Percentiles rank a stretch among this genome's conserved stretches.
phyloP scores from a whole-genome alignment of 2,888 invertebrate genomes.

The Erynnis tages region DNA sequence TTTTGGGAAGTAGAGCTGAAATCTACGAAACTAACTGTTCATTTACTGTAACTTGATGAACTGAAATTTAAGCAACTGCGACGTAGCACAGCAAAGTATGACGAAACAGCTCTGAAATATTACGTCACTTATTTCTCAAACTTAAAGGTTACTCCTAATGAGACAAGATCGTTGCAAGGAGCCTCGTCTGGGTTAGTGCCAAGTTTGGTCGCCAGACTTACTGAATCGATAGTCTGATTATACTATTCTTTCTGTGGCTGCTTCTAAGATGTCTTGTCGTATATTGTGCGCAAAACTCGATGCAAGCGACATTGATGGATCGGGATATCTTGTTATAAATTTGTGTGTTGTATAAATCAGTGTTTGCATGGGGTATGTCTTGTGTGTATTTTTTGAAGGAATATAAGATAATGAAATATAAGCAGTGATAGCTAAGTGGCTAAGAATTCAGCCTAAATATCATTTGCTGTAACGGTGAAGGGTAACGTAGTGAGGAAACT shows the following conservation, averaged over 20 bases:
- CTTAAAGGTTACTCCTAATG: conserved; percentile 8
- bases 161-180: conserved; percentile 6
- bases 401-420: no score
- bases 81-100: no score
- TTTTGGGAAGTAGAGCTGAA: no score
- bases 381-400: no score
- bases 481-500: no score
- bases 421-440: no score
- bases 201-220: conserved; percentile 15
- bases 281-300: not conserved
- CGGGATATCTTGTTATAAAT: not conserved
- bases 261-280: not conserved
- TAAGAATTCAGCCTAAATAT: no score
- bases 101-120: not conserved
- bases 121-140: conserved; percentile 1
- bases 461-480: no score
- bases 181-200: conserved; percentile 15
- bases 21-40: no score
- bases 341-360: no score
- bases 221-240: conserved; percentile 17
- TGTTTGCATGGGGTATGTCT: no score
- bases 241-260: conserved; percentile 1
- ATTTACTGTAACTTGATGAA: no score
- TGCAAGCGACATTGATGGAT: not conserved
- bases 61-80: not conserved